These are phyloP conservation scores for Eucidaris tribuloides DNA, from an alignment of 35 echinoderm and acorn worm genomes.

Conservation along the genomic window DNA sequence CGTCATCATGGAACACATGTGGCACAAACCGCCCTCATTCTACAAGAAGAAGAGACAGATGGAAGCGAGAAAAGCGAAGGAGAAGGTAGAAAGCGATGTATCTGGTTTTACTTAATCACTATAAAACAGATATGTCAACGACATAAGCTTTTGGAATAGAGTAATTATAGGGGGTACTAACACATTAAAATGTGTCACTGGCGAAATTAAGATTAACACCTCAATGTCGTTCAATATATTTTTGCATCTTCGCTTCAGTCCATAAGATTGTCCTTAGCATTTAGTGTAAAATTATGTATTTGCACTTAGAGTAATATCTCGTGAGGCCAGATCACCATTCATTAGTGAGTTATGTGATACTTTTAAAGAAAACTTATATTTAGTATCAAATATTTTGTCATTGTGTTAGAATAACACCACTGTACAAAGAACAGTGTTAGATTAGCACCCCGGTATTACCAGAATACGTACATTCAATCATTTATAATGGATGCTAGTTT, in stretches of 20 bases:
- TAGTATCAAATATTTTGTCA: too few relatives aligned
- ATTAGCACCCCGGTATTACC: too few relatives aligned
- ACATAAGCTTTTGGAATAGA: background rate
- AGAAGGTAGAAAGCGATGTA: background rate
- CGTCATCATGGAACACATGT: conserved; percentile 91
- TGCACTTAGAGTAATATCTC: too few relatives aligned
- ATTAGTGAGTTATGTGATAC: too few relatives aligned
- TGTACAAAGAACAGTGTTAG: too few relatives aligned
- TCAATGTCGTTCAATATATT: background rate
- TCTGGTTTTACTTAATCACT: background rate
- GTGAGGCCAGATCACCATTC: too few relatives aligned
- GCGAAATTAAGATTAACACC: background rate
- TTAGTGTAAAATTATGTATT: too few relatives aligned
- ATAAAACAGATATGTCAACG: background rate
- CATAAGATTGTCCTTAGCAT: too few relatives aligned
- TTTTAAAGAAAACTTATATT: too few relatives aligned
- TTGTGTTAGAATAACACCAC: too few relatives aligned
- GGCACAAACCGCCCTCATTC: conserved; percentile 81
- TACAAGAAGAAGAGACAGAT: conserved; percentile 61
- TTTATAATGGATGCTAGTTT: too few relatives aligned
- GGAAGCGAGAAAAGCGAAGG: conserved; percentile 59
- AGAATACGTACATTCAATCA: too few relatives aligned
- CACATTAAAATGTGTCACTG: background rate
- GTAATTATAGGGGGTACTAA: background rate
- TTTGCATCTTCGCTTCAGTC: background rate